Conservation (phyloP, 2,888 invertebrate genomes). For the Ochlodes sylvanus region DNA sequence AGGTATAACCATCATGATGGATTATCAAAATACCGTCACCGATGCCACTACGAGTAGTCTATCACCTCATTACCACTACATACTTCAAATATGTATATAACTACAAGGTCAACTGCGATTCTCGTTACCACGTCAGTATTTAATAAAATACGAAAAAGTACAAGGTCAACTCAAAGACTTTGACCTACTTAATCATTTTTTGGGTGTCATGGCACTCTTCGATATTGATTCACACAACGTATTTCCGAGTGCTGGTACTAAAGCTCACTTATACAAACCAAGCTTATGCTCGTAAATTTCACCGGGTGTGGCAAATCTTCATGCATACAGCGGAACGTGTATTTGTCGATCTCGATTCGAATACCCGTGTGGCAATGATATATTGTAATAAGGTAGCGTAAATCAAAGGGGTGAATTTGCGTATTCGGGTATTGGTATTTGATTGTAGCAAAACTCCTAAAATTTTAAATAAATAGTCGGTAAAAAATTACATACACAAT, state of each 20-base stretch:
- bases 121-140: too few species aligned
- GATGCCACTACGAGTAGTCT: too few species aligned
- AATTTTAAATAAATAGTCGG: too few species aligned
- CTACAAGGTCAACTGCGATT: too few species aligned
- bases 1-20: too few species aligned
- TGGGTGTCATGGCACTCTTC: neutral
- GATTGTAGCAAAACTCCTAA: neutral
- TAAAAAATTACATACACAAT: too few species aligned
- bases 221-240: neutral
- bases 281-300: slow-evolving; percentile 24
- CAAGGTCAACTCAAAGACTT: neutral
- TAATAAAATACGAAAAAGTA: neutral
- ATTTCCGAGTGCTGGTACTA: neutral
- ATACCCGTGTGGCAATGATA: slow-evolving; percentile 23
- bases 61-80: too few species aligned
- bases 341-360: slow-evolving; percentile 25
- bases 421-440: neutral
- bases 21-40: too few species aligned
- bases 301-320: slow-evolving; percentile 31
- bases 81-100: too few species aligned
- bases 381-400: slow-evolving; percentile 29
- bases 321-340: slow-evolving; percentile 34
- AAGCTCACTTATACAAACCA: slow-evolving; percentile 6
- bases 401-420: slow-evolving; percentile 17
- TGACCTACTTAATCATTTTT: neutral